Evolutionary conservation across 2,888 invertebrate species (phyloP).

Genomic region (Chymomyza caudatula): DNA sequence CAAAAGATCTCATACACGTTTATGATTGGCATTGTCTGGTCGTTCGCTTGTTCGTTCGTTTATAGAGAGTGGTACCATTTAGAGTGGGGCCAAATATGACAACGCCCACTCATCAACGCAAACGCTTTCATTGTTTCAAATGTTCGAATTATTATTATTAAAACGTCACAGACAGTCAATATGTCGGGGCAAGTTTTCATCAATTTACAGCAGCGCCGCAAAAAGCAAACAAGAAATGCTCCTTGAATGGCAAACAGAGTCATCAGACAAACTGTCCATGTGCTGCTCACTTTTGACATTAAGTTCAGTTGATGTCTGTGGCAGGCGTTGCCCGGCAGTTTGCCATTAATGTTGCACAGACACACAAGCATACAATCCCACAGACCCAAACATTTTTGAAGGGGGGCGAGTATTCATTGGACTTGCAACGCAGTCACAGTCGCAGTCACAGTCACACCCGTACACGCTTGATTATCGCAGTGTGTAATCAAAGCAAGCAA

Average conservation of each 20-base stretch:
- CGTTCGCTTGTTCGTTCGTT: not conserved
- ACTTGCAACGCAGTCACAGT: slow-evolving; percentile 21
- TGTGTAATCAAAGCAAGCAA: slow-evolving; percentile 39
- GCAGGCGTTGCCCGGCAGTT: slow-evolving; percentile 26
- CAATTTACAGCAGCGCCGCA: slow-evolving; percentile 22
- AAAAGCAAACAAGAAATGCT: not conserved
- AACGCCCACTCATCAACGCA: not conserved
- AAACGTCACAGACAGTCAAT: slow-evolving; percentile 11
- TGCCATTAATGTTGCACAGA: slow-evolving; percentile 49
- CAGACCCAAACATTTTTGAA: not conserved
- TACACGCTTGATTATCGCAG: slow-evolving; percentile 41
- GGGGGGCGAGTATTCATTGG: slow-evolving; percentile 44
- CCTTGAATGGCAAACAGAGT: not conserved
- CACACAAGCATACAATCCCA: slow-evolving; percentile 20
- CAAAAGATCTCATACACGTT: not conserved
- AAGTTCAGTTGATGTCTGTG: slow-evolving; percentile 29
- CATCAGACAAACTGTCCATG: not conserved
- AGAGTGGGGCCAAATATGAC: not conserved
- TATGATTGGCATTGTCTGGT: not conserved
- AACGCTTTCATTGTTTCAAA: not conserved
- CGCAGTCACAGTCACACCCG: not conserved
- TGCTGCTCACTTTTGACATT: slow-evolving; percentile 24
- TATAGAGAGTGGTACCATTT: not conserved
- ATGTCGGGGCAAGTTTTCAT: slow-evolving; percentile 41
- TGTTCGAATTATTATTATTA: not conserved